Percentiles rank a stretch among this genome's conserved stretches.
These are phyloP conservation scores for Paradoxurus hermaphroditus DNA, from an alignment of 2,113 vertebrate genomes.

Conservation along the genomic window DNA sequence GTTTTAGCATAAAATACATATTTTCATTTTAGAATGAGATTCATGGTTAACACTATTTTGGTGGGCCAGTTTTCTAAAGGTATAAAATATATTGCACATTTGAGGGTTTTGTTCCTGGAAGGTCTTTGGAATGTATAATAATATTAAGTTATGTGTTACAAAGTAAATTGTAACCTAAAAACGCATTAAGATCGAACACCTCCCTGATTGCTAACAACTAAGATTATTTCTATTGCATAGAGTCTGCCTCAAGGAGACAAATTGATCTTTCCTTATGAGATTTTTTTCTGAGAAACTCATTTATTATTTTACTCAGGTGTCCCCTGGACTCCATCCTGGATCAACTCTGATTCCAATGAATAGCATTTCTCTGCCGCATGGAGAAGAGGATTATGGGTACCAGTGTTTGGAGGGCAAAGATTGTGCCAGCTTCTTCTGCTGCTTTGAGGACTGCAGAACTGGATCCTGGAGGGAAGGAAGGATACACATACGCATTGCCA, in stretches of 20 bases:
- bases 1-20: background rate
- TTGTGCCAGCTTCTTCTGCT: conserved; percentile 96
- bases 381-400: conserved; percentile 89
- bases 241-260: background rate
- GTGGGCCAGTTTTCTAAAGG: background rate
- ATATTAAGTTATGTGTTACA: background rate
- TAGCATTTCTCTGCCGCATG: conserved; percentile 89
- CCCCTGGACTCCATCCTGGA: conserved; percentile 86
- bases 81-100: background rate
- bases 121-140: background rate
- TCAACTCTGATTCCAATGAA: conserved; percentile 94
- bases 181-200: background rate
- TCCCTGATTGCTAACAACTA: background rate
- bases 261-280: background rate
- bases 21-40: background rate
- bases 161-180: background rate
- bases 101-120: background rate
- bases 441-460: conserved; percentile 96
- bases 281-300: background rate
- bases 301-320: conserved; percentile 79
- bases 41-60: background rate
- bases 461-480: conserved; percentile 95
- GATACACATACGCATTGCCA: conserved; percentile 96
- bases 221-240: background rate
- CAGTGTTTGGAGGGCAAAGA: conserved; percentile 97